phyloP scores from a whole-genome alignment of 2,113 vertebrate genomes.

The Pogona vitticeps region DNA sequence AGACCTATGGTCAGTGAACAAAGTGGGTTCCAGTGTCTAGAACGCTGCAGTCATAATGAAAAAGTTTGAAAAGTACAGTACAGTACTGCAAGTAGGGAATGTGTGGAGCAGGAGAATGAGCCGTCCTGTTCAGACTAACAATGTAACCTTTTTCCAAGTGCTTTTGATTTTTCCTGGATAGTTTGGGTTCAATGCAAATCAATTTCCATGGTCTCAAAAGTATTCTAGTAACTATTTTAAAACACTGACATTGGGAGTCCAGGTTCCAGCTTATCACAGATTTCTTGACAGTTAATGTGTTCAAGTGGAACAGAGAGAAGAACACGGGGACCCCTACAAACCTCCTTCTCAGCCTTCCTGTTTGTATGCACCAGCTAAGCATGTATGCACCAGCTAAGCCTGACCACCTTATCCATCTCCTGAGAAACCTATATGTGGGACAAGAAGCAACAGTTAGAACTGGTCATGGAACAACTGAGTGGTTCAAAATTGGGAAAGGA shows the following conservation, averaged over 20 bases:
- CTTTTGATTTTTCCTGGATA: background rate
- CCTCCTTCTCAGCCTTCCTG: background rate
- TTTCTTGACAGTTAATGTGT: background rate
- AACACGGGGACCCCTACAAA: no score
- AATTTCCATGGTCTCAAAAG: background rate
- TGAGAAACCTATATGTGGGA: no score
- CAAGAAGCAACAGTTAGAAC: no score
- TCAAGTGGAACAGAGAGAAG: background rate
- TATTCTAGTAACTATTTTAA: background rate
- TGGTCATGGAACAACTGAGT: no score
- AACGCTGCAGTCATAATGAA: background rate
- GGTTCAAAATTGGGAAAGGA: no score
- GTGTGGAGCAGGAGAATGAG: background rate
- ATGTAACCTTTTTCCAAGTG: background rate
- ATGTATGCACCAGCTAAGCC: no score
- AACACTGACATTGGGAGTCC: background rate
- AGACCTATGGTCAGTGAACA: background rate
- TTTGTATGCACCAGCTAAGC: background rate
- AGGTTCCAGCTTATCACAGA: background rate
- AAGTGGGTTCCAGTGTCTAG: background rate
- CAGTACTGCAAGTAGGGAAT: background rate
- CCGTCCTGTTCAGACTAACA: background rate
- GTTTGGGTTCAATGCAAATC: background rate
- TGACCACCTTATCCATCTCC: no score
- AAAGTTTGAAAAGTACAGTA: background rate